Base-by-base conservation (phyloP, 2,888 invertebrate species). In the Tenodera sinensis region DNA sequence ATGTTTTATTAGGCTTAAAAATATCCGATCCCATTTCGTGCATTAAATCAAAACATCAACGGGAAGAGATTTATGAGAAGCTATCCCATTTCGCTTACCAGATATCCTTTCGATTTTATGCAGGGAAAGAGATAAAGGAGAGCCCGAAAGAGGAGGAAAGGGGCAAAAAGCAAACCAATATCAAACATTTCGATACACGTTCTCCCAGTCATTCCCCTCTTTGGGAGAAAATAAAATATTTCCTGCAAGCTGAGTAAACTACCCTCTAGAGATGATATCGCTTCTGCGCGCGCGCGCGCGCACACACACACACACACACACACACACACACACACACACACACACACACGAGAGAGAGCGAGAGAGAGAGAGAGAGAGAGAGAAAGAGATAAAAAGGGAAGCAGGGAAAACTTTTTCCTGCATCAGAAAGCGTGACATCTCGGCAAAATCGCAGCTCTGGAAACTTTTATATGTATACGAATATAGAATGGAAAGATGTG, bases 341-440 rank as follows among this genome's bases (percentile, higher is more conserved):
- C n/a, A n/a, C n/a, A n/a, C n/a, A n/a, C n/a, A n/a, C n/a, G n/a
- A n/a, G n/a, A n/a, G n/a, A n/a, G n/a, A n/a, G n/a, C n/a, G n/a
- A n/a, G n/a, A n/a, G n/a, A n/a, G n/a, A n/a, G n/a, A n/a, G n/a
- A n/a, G n/a, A n/a, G n/a, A n/a, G n/a, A n/a, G n/a, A n/a, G n/a
- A n/a, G n/a, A n/a, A n/a, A n/a, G 30, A 4, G 20, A 15, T 20
- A 85, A 15, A 85, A 27, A 85, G 54, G 85, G 15, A 84, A 84
- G 25, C 30, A 25, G 34, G 34, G 30, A 84, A 87, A 87, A 82
- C 42, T 87, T 86, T 81, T 86, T 15, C 84, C 85, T 47, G 85
- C 87, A 83, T 87, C 89, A 20, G 87, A 82, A 90, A 86, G 89
- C 89, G 90, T 90, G 90, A 90, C 90, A 87, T 90, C 88, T 89